phyloP scores from a whole-genome alignment of 2,113 vertebrate genomes.

The Marmota monax region DNA sequence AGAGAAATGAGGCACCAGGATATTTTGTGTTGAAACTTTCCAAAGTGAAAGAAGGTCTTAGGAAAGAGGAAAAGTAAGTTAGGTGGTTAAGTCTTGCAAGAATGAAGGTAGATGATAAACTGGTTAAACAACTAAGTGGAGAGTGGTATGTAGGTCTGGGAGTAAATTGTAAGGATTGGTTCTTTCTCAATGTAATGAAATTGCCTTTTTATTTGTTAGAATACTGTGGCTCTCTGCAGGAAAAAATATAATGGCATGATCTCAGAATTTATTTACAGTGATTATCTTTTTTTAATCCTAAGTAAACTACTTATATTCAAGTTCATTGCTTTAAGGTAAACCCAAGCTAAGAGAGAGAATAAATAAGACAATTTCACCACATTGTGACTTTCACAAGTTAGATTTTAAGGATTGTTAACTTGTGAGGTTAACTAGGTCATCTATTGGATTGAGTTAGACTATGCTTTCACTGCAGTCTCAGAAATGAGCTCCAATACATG shows the following conservation, averaged over 20 bases:
- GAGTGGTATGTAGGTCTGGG: neutral
- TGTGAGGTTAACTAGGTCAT: neutral
- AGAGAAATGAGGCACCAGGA: neutral
- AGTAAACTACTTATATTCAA: neutral
- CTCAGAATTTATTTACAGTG: neutral
- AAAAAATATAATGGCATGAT: neutral
- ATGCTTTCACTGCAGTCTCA: neutral
- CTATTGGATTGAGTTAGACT: neutral
- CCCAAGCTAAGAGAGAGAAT: neutral
- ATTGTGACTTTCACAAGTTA: neutral
- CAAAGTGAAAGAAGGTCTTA: neutral
- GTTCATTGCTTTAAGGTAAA: neutral
- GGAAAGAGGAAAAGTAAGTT: neutral
- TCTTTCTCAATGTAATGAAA: neutral
- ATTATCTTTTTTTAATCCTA: neutral
- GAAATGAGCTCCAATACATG: neutral
- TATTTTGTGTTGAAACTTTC: neutral
- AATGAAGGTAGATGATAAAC: neutral
- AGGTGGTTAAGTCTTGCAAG: neutral
- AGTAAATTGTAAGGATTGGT: neutral
- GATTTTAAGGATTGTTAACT: neutral
- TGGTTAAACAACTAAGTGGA: neutral
- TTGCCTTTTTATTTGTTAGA: neutral
- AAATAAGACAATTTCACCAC: neutral
- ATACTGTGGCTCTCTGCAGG: neutral